A percentile compares a stretch with the other conserved stretches of the same genome.
These are phyloP conservation scores for Seriola aureovittata DNA, from an alignment of 2,113 vertebrate species.

Conservation along the genomic window DNA sequence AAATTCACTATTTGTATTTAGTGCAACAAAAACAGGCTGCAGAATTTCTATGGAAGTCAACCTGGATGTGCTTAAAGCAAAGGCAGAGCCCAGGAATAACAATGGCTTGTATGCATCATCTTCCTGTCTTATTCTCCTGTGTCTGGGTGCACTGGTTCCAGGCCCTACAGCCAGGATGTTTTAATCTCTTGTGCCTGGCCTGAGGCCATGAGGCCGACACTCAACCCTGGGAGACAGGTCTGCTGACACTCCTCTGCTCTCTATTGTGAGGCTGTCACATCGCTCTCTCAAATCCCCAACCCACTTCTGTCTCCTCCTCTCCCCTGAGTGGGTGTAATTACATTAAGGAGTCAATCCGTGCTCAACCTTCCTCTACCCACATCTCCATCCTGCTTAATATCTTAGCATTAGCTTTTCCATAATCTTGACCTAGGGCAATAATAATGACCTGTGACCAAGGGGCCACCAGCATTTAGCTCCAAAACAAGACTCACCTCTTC, in stretches of 20 bases:
- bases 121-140: conserved; percentile 54
- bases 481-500: conserved; percentile 44
- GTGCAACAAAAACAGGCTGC: conserved; percentile 20
- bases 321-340: conserved; percentile 84
- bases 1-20: conserved; percentile 34
- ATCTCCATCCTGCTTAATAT: conserved; percentile 80
- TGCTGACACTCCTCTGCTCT: conserved; percentile 83
- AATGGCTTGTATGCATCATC: conserved; percentile 60
- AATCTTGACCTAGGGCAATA: conserved; percentile 79
- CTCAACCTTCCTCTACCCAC: conserved; percentile 66
- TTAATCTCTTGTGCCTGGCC: conserved; percentile 80
- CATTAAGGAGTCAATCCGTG: conserved; percentile 81
- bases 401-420: conserved; percentile 74
- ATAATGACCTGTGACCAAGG: conserved; percentile 69
- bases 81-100: conserved; percentile 54
- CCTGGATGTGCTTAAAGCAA: background rate
- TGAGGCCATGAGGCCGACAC: conserved; percentile 75
- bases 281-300: conserved; percentile 74
- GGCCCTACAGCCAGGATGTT: conserved; percentile 74
- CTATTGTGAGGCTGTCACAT: conserved; percentile 81
- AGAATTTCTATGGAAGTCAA: conserved; percentile 28
- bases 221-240: conserved; percentile 78
- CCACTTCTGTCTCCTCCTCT: conserved; percentile 69
- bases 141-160: conserved; percentile 59
- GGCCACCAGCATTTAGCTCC: background rate